These are phyloP conservation scores for Eleginops maclovinus DNA, from an alignment of 2,113 vertebrate genomes.

Conservation along the genomic window DNA sequence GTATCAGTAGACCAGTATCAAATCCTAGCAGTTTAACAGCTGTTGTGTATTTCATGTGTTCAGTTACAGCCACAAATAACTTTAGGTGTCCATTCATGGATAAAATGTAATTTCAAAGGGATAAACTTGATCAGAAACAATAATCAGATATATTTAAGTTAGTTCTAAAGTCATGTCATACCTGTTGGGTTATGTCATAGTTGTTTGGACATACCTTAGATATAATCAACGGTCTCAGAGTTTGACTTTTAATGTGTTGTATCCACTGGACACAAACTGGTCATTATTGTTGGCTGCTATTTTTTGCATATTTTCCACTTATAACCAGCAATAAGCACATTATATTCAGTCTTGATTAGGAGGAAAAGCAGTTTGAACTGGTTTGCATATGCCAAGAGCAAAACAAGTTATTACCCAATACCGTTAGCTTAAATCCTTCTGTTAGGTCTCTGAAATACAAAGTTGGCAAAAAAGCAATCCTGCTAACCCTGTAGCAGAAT, in stretches of 20 bases:
- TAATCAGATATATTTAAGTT: neutral
- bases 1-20: neutral
- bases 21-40: neutral
- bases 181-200: neutral
- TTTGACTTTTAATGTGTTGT: neutral
- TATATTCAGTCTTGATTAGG: neutral
- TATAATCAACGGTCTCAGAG: neutral
- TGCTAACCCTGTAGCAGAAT: neutral
- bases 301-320: neutral
- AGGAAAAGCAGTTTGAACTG: constrained; percentile 3
- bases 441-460: constrained; percentile 13
- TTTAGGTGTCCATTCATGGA: neutral
- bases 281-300: neutral
- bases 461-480: neutral
- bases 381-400: neutral
- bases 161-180: neutral
- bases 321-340: constrained; percentile 1
- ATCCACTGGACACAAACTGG: neutral
- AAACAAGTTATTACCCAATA: neutral
- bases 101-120: neutral
- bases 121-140: neutral
- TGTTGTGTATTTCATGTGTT: neutral
- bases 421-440: neutral
- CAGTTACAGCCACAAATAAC: neutral
- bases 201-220: no score